Evolutionary conservation across 2,888 invertebrate species (phyloP), one percentile per base, ranked within the genome.

Genomic region (Sarcophaga subvicina): DNA sequence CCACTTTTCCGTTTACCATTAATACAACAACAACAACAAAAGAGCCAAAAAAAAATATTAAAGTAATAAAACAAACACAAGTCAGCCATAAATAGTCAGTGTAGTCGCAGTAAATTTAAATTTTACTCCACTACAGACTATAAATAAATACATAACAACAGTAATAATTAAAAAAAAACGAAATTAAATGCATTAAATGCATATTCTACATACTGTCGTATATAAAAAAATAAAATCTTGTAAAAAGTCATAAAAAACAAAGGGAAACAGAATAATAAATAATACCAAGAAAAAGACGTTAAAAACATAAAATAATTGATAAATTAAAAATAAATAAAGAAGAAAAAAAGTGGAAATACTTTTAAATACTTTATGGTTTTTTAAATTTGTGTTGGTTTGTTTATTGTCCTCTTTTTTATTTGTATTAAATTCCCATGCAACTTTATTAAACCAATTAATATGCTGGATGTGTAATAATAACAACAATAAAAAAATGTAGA

Each of bases 391-490:
- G 2, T 67, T 11, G 37, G n/a, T 72, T 20, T 37, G 37, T 37
- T 54, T 49, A 25, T 12, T 54, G 17, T 70, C 70, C 14, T 76
- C 45, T 59, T 64, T 59, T n/a, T 76, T 75, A 6, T 17, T 54
- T 17, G 62, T 62, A 54, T 63, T 59, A 62, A 17, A 76, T 71
- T 75, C 47, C 49, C 59, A 71, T 54, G 47, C 49, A 75, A 84
- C 66, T 84, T 76, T 71, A 79, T 79, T 83, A 78, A 77, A 70
- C 59, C 76, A 84, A 85, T 87, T 87, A 87, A 87, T 87, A 87
- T 87, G 84, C 87, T 85, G 87, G 75, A 79, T 81, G 81, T 79
- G 87, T 87, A 79, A 76, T 45, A 75, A 70, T 20, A 72, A 80
- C 60, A 71, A 79, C 69, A 66, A 76, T 27, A 62, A 3, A 59